Evolutionary conservation across 2,113 vertebrate genomes (phyloP).

Genomic region (Lamprotornis superbus): DNA sequence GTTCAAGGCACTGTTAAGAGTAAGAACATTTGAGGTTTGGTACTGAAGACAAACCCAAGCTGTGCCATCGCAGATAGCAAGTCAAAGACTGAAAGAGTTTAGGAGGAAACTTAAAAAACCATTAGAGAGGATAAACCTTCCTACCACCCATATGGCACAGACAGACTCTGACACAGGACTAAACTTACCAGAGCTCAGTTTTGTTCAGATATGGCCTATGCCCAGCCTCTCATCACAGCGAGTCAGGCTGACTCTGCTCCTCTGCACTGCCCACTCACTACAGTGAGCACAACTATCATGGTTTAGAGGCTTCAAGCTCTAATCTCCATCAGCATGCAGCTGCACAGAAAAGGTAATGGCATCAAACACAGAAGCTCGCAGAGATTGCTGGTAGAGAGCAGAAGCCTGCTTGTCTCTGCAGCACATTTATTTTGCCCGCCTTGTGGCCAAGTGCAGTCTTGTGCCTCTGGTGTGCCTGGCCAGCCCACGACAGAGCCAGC

Average conservation of each 20-base stretch:
- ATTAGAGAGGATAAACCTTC: not conserved
- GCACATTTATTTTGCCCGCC: not conserved
- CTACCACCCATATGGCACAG: not conserved
- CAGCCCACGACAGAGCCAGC: not conserved
- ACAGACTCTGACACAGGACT: not conserved
- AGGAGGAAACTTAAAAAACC: not conserved
- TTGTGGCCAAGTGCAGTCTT: not conserved
- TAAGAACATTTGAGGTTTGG: not conserved
- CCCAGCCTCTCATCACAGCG: fast-evolving
- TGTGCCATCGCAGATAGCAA: not conserved
- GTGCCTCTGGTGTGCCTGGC: not conserved
- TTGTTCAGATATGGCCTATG: not conserved
- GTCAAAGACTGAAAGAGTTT: not conserved
- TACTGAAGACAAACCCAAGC: not conserved
- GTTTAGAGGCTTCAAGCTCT: not conserved
- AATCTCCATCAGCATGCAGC: not conserved
- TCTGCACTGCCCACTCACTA: not conserved
- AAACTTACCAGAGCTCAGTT: not conserved
- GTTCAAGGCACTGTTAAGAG: not conserved
- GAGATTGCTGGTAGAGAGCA: fast-evolving
- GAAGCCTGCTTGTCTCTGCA: not conserved
- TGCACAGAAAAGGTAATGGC: not conserved
- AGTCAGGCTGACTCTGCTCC: not conserved
- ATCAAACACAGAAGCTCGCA: not conserved
- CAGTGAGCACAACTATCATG: not conserved